phyloP scores from a whole-genome alignment of 2,888 invertebrate species.

The Agonum fuliginosum region DNA sequence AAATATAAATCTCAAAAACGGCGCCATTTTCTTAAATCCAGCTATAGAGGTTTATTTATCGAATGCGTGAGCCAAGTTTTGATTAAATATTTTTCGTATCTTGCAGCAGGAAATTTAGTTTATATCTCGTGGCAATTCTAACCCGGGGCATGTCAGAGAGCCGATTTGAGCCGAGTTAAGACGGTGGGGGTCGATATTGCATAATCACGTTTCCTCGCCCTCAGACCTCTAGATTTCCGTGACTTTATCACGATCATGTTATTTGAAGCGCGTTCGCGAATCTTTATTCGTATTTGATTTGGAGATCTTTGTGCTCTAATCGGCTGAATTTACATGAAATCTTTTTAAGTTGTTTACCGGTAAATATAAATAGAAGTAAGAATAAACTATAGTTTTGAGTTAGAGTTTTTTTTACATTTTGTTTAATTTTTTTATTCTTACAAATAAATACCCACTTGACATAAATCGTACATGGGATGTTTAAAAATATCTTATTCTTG shows the following conservation, averaged over 20 bases:
- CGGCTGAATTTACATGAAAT: background rate
- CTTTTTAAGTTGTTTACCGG: too few relatives aligned
- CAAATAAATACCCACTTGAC: too few relatives aligned
- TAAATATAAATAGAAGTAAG: background rate
- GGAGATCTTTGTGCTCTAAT: background rate
- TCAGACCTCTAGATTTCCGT: constrained; percentile 22
- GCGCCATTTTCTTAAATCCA: constrained; percentile 1
- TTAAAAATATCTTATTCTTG: too few relatives aligned
- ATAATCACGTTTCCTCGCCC: constrained; percentile 49
- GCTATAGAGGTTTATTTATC: constrained; percentile 33
- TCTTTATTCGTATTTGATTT: constrained; percentile 22
- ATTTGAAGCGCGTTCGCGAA: constrained; percentile 8
- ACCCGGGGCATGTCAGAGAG: background rate
- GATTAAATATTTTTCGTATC: constrained; percentile 48
- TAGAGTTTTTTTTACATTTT: background rate
- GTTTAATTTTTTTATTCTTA: too few relatives aligned
- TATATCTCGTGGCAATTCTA: constrained; percentile 31
- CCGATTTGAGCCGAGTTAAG: constrained; percentile 19
- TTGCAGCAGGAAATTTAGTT: constrained; percentile 48
- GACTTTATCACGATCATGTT: constrained; percentile 27
- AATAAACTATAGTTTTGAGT: background rate
- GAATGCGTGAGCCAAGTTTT: constrained; percentile 23
- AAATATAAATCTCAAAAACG: constrained; percentile 9
- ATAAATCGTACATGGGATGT: too few relatives aligned
- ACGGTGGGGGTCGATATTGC: constrained; percentile 16